These are phyloP conservation scores for Labeo catla DNA, from an alignment of 2,113 vertebrate species.

Conservation along the genomic window DNA sequence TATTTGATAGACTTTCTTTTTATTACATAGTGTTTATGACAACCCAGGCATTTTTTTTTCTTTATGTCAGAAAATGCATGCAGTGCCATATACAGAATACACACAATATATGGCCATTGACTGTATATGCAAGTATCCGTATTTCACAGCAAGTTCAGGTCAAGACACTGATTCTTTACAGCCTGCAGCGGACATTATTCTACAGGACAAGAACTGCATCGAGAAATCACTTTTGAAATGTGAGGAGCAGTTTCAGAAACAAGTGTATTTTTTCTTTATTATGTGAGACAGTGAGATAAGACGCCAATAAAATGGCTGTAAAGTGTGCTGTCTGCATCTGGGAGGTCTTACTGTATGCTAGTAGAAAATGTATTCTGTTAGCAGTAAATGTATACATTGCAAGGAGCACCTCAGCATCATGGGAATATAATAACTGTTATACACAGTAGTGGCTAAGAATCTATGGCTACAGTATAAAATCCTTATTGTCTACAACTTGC, in stretches of 20 bases:
- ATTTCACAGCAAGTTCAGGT: conserved; percentile 16
- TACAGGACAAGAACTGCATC: background rate
- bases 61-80: background rate
- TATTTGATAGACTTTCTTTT: background rate
- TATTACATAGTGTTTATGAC: background rate
- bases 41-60: background rate
- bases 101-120: background rate
- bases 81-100: background rate
- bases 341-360: background rate
- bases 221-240: background rate
- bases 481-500: background rate
- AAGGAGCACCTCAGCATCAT: background rate
- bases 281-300: background rate
- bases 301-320: background rate
- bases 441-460: background rate
- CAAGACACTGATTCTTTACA: background rate
- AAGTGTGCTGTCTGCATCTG: conserved; percentile 8
- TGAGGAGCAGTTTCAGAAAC: background rate
- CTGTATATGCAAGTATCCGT: background rate
- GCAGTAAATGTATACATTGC: too few species aligned
- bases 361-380: background rate
- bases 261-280: background rate
- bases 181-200: background rate
- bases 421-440: background rate
- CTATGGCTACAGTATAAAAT: background rate